phyloP scores from a whole-genome alignment of 2,888 invertebrate species.

The Coleophora deauratella region DNA sequence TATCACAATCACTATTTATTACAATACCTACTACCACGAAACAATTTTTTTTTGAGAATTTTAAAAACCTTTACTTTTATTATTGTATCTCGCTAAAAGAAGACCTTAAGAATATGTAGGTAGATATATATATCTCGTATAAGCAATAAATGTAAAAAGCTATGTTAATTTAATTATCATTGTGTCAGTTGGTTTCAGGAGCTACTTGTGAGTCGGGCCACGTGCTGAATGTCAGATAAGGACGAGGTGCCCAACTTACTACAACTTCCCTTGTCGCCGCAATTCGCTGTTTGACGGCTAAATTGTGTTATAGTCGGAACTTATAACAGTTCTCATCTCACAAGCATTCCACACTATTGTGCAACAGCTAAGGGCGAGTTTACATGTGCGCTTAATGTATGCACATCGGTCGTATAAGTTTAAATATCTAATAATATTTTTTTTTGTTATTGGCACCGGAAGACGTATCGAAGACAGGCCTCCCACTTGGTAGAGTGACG shows the following conservation, averaged over 20 bases:
- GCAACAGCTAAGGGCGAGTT: not conserved
- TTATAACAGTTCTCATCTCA: no score
- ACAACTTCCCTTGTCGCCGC: slow-evolving; percentile 20
- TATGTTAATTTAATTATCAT: not conserved
- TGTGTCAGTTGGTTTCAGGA: not conserved
- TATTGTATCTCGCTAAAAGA: not conserved
- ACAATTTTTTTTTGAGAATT: not conserved
- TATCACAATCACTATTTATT: not conserved
- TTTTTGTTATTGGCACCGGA: no score
- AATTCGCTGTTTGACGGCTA: slow-evolving; percentile 32
- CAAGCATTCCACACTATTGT: not conserved
- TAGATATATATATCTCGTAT: no score
- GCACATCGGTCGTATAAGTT: no score
- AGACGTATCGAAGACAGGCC: no score
- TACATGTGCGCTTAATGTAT: no score
- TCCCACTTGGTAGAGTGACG: no score
- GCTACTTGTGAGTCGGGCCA: slow-evolving; percentile 26
- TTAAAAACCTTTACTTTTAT: not conserved
- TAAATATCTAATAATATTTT: no score
- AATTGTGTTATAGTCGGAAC: slow-evolving; percentile 20
- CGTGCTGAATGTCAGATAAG: slow-evolving; percentile 28
- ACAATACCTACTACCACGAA: not conserved
- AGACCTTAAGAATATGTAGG: no score
- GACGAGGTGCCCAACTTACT: slow-evolving; percentile 18
- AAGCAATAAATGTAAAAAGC: no score